These are phyloP conservation scores for Mamestra brassicae DNA, from an alignment of 2,888 invertebrate species.

Conservation along the genomic window DNA sequence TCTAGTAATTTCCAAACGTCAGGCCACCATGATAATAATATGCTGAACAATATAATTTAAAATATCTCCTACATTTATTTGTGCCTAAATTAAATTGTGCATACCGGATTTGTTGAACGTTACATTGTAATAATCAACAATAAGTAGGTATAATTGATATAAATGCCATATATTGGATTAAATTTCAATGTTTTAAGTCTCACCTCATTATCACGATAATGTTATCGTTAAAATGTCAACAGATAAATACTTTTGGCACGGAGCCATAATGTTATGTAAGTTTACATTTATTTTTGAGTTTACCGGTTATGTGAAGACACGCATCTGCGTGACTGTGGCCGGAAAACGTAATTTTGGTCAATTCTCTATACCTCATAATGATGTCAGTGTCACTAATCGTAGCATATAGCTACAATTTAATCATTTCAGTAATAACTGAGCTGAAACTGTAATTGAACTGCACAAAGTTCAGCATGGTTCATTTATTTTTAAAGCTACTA, in stretches of 20 bases:
- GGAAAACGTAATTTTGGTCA: constrained; percentile 17
- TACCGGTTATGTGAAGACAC: constrained; percentile 4
- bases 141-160: constrained; percentile 22
- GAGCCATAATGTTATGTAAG: constrained; percentile 32
- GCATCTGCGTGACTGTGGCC: constrained; percentile 1
- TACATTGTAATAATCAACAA: constrained; percentile 51
- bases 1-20: constrained; percentile 12
- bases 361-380: constrained; percentile 6
- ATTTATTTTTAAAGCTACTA: constrained; percentile 15
- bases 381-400: neutral
- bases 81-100: neutral
- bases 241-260: constrained; percentile 33
- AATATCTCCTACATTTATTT: neutral
- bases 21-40: too few relatives aligned
- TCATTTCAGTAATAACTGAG: constrained; percentile 8
- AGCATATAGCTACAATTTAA: neutral
- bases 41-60: neutral
- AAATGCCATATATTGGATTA: constrained; percentile 40
- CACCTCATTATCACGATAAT: constrained; percentile 45
- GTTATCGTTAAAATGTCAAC: constrained; percentile 39
- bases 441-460: constrained; percentile 4
- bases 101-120: constrained; percentile 18
- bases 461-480: constrained; percentile 11
- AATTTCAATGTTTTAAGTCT: constrained; percentile 37
- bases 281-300: constrained; percentile 19